A percentile compares a stretch with the other conserved stretches of the same genome.
Conservation (phyloP, 2,797 vertebrate genomes). For the Phataginus tricuspis region DNA sequence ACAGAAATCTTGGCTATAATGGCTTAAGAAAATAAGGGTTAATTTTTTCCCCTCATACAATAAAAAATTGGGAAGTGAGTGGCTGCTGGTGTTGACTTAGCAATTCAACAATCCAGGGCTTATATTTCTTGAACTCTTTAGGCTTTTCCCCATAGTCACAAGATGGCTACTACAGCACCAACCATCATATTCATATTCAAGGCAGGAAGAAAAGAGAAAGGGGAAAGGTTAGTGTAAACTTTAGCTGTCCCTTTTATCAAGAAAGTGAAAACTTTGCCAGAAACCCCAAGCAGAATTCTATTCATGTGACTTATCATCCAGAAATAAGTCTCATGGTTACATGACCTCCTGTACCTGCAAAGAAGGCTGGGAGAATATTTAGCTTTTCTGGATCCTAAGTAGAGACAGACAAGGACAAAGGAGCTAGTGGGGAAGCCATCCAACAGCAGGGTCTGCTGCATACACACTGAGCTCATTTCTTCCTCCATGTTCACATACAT, state of each 20-base stretch:
- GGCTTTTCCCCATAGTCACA: background rate
- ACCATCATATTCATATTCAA: background rate
- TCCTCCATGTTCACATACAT: background rate
- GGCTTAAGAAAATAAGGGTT: background rate
- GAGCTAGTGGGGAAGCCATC: background rate
- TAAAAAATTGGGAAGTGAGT: background rate
- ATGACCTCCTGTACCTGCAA: background rate
- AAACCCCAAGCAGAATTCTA: background rate
- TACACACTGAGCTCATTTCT: background rate
- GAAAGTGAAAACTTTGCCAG: background rate
- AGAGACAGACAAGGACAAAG: background rate
- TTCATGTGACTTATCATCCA: background rate
- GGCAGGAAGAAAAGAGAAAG: background rate
- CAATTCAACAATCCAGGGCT: background rate
- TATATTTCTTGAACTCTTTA: background rate
- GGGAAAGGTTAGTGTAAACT: background rate
- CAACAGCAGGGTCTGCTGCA: background rate
- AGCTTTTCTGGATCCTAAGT: background rate
- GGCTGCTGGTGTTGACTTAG: background rate
- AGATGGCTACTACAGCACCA: background rate
- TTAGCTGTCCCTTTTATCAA: background rate
- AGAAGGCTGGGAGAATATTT: background rate
- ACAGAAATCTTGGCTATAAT: background rate
- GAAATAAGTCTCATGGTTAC: background rate
- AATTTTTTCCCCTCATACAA: background rate